phyloP scores from a whole-genome alignment of 2,888 invertebrate species.

The Eustalomyia histrio region DNA sequence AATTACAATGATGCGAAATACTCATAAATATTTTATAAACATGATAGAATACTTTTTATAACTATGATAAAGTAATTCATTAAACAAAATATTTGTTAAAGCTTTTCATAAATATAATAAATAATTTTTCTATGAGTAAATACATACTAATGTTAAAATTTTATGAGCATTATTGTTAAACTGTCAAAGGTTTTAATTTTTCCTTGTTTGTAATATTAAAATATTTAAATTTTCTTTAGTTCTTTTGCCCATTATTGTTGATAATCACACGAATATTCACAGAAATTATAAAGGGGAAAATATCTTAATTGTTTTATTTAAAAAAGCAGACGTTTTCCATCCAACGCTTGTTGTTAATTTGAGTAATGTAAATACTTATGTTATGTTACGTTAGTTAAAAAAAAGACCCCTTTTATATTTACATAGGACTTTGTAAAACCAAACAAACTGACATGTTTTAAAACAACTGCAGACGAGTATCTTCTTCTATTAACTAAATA shows the following conservation, averaged over 20 bases:
- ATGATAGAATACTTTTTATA: no score
- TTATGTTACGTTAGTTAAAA: neutral
- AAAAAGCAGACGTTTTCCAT: neutral
- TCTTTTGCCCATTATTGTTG: neutral
- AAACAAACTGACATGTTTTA: neutral
- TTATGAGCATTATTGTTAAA: no score
- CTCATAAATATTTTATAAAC: no score
- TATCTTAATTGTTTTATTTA: neutral
- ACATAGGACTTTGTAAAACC: conserved; percentile 42
- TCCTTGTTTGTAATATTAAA: no score
- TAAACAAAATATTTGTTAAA: no score
- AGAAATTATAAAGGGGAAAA: neutral
- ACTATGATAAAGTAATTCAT: no score
- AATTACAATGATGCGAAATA: no score
- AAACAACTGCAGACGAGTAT: neutral
- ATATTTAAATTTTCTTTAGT: no score
- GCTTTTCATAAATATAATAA: no score
- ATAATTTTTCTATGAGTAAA: no score
- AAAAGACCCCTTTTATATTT: conserved; percentile 35
- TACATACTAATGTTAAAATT: no score
- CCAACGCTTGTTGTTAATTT: neutral
- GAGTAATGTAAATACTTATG: neutral
- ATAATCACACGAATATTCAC: neutral
- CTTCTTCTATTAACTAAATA: neutral
- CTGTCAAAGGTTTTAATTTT: no score